Conservation (phyloP, 92 coral and sea anemone species). For the Siderastrea siderea region DNA sequence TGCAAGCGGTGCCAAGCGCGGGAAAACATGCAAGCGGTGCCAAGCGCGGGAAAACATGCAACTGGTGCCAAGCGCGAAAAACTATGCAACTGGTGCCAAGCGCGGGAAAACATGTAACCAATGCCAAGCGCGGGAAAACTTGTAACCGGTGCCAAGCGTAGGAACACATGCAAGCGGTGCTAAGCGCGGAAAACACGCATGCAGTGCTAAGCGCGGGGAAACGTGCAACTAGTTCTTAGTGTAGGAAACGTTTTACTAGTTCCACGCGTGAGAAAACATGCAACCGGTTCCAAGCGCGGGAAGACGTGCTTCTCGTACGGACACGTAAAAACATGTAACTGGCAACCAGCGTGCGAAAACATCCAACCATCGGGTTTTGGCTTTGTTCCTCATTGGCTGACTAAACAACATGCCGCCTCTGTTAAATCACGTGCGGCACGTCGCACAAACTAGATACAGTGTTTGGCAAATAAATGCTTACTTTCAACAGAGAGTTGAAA, state of each 20-base stretch:
- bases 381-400: too few relatives aligned
- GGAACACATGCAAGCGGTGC: not conserved
- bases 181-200: not conserved
- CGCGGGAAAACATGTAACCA: not conserved
- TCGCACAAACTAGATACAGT: not conserved
- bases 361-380: too few relatives aligned
- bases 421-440: too few relatives aligned
- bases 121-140: too few relatives aligned
- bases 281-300: not conserved
- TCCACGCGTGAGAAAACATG: too few relatives aligned
- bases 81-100: not conserved
- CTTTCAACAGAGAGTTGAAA: too few relatives aligned
- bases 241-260: not conserved
- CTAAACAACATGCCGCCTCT: too few relatives aligned
- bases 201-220: not conserved
- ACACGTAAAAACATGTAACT: not conserved
- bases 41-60: not conserved
- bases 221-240: not conserved
- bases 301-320: not conserved
- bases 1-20: not conserved
- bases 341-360: not conserved
- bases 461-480: too few relatives aligned
- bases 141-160: not conserved
- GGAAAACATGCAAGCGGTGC: not conserved
- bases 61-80: not conserved